Evolutionary conservation across 2,888 invertebrate species (phyloP).

Genomic region (Xestia xanthographa): DNA sequence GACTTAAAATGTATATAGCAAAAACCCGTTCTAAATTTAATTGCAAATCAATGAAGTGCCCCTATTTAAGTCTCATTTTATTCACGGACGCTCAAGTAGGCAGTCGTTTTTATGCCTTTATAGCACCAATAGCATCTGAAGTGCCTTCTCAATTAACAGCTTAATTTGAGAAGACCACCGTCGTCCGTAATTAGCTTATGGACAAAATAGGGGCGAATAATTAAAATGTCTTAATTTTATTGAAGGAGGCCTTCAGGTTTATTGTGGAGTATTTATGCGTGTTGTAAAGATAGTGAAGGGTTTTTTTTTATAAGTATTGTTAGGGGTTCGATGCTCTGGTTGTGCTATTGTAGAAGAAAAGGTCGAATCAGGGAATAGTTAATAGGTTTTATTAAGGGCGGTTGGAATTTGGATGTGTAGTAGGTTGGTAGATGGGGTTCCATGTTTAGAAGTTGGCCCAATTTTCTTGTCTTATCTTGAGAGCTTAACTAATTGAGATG

Average conservation of each 20-base stretch:
- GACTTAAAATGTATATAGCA: constrained; percentile 65
- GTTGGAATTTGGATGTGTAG: constrained; percentile 3
- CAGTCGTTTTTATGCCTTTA: constrained; percentile 86
- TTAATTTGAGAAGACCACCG: constrained; percentile 90
- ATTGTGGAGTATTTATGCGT: constrained; percentile 79
- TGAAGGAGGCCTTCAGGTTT: constrained; percentile 78
- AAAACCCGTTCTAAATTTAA: constrained; percentile 72
- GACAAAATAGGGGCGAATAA: constrained; percentile 88
- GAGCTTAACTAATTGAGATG: constrained; percentile 30
- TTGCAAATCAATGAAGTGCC: constrained; percentile 79
- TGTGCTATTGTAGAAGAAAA: constrained; percentile 36
- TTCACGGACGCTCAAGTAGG: constrained; percentile 84
- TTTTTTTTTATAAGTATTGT: constrained; percentile 41
- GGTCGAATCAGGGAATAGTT: neutral
- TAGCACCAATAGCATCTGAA: constrained; percentile 82
- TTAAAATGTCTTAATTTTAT: constrained; percentile 90
- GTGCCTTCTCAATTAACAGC: constrained; percentile 86
- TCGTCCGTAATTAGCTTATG: constrained; percentile 74
- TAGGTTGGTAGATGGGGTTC: neutral
- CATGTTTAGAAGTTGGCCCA: neutral
- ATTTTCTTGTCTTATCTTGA: constrained; percentile 21
- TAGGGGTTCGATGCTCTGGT: constrained; percentile 30
- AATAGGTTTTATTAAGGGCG: constrained; percentile 24
- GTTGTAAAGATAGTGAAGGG: constrained; percentile 78
- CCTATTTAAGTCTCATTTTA: constrained; percentile 77